A percentile compares a stretch with the other conserved stretches of the same genome.
Conservation (phyloP, 2,888 invertebrate genomes). For the Pseudanteris insignis region DNA sequence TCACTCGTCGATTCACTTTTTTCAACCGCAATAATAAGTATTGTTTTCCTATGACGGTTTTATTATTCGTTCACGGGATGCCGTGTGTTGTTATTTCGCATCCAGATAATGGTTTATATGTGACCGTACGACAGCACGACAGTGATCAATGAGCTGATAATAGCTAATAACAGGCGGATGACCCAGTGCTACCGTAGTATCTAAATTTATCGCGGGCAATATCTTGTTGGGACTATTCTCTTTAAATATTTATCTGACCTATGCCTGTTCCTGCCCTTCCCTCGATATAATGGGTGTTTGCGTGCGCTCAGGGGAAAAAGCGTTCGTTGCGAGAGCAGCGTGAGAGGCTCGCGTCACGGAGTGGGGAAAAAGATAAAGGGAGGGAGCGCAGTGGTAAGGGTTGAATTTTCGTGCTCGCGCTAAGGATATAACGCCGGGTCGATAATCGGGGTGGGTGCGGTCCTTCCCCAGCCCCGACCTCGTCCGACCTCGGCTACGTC, state of each 20-base stretch:
- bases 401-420: constrained; percentile 42
- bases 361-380: constrained; percentile 16
- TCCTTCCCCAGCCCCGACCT: constrained; percentile 43
- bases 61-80: too few relatives aligned
- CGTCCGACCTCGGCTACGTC: constrained; percentile 35
- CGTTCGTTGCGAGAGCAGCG: constrained; percentile 3
- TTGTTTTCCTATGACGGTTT: too few relatives aligned
- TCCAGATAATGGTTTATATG: too few relatives aligned
- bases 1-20: too few relatives aligned
- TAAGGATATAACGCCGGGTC: constrained; percentile 44
- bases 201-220: constrained; percentile 20
- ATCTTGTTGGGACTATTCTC: constrained; percentile 13
- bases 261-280: constrained; percentile 2
- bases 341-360: background rate
- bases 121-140: too few relatives aligned
- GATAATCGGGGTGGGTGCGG: constrained; percentile 48
- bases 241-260: constrained; percentile 30
- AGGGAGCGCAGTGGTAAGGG: constrained; percentile 25
- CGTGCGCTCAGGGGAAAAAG: constrained; percentile 10
- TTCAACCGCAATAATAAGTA: too few relatives aligned
- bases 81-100: too few relatives aligned
- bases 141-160: background rate
- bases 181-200: constrained; percentile 7
- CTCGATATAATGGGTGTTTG: constrained; percentile 17
- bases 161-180: background rate